Evolutionary conservation across 1,140 invertebrate species (phyloP), one percentile per base, ranked within the genome.

Genomic region (Spodoptera litura): DNA sequence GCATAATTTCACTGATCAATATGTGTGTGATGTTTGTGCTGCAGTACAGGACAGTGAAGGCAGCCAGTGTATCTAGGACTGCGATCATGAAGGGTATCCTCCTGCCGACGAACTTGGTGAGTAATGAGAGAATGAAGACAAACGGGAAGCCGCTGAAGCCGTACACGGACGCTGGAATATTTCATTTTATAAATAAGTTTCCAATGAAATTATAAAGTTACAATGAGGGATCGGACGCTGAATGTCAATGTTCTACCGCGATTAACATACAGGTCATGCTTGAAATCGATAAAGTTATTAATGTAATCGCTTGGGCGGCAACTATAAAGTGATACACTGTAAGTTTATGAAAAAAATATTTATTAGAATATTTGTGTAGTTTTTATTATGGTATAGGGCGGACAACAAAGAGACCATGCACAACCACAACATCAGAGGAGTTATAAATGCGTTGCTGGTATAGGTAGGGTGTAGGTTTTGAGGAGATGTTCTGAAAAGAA

Each of bases 1-100:
- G 83, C 9, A 88, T 58, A 0, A 86, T 70, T 76, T 85, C 78
- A 9, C 83, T 84, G 25, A 87, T 74, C 6, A 89, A 13, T 2
- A 89, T 83, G 9, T 88, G 84, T 8, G 66, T 78, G 3, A 81
- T 55, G 11, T 56, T 85, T 11, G 35, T 78, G 44, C 85, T 85
- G 61, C 51, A 86, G 66, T 82, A 89, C 0, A 85, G 58, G 8
- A 83, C 75, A 0, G 82, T 58, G 64, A 85, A 85, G 0, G 52
- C 79, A 2, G 61, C 20, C 15, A 84, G 31, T 2, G 77, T 70
- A 52, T 78, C 61, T 3, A 79, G 2, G 10, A 55, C 44, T 1
- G 53, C 72, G 4, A 84, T 78, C 0, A 84, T 78, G 15, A 73
- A 82, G 11, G 58, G 76, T 3, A 72, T 68, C 20, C 79, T 82